Evolutionary conservation across 2,113 vertebrate species (phyloP).

Genomic region (Puffinus mauretanicus): DNA sequence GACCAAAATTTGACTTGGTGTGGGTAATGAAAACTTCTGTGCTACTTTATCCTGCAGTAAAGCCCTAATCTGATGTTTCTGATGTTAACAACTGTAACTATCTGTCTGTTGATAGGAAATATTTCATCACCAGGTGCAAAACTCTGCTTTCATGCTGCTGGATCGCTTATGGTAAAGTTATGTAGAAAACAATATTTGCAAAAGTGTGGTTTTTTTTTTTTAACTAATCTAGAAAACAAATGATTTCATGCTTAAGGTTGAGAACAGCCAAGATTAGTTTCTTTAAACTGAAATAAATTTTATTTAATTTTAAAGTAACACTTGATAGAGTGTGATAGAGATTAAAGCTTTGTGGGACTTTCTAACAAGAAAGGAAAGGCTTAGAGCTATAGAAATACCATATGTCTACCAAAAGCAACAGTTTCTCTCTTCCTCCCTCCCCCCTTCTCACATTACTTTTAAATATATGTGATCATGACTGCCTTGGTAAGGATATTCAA

Average conservation of each 20-base stretch:
- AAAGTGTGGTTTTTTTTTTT: background rate
- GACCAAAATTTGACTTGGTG: background rate
- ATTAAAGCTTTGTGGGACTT: slow-evolving; percentile 13
- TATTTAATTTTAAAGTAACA: background rate
- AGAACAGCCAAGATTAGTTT: background rate
- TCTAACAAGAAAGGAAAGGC: background rate
- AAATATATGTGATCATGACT: background rate
- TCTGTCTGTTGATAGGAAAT: background rate
- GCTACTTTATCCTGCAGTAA: background rate
- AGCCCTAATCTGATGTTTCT: background rate
- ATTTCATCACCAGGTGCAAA: background rate
- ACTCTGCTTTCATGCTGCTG: background rate
- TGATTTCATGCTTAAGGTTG: background rate
- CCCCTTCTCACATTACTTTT: background rate
- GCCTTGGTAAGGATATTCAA: background rate
- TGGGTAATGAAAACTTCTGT: background rate
- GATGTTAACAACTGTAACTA: background rate
- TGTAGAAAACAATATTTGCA: background rate
- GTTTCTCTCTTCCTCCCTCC: background rate
- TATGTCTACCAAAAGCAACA: background rate
- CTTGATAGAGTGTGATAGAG: background rate
- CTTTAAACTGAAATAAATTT: background rate
- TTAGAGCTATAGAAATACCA: background rate
- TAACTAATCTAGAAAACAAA: background rate
- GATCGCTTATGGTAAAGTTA: background rate